phyloP scores from a whole-genome alignment of 2,113 vertebrate genomes.

The Cyanistes caeruleus region DNA sequence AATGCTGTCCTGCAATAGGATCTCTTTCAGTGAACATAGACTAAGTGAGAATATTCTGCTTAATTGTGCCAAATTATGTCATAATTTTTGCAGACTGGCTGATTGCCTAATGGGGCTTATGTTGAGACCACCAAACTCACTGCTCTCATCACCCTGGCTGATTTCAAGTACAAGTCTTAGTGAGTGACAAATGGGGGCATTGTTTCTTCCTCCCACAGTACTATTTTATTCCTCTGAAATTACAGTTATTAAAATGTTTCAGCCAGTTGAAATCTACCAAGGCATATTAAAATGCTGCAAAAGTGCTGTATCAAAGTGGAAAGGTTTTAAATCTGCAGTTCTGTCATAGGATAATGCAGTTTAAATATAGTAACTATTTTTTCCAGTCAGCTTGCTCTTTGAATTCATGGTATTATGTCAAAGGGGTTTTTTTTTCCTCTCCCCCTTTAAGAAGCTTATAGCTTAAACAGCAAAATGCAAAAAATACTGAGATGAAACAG shows the following conservation, averaged over 20 bases:
- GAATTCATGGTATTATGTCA: constrained; percentile 75
- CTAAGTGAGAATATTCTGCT: background rate
- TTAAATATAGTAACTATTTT: constrained; percentile 78
- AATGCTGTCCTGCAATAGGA: background rate
- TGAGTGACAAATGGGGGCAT: constrained; percentile 35
- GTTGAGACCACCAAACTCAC: constrained; percentile 32
- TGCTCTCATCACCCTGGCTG: background rate
- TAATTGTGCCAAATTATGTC: constrained; percentile 31
- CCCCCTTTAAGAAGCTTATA: constrained; percentile 46
- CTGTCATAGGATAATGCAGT: constrained; percentile 67
- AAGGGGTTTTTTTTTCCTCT: background rate
- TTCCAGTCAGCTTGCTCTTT: constrained; percentile 66
- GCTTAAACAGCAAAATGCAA: constrained; percentile 33
- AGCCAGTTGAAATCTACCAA: constrained; percentile 44
- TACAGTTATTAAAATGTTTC: constrained; percentile 39
- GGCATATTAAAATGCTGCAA: constrained; percentile 44
- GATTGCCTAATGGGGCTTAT: background rate
- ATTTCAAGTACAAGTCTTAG: background rate
- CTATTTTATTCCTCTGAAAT: constrained; percentile 49
- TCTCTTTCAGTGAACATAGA: background rate
- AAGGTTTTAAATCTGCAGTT: constrained; percentile 67
- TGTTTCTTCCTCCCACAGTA: constrained; percentile 33
- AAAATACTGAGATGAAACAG: background rate
- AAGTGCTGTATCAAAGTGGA: constrained; percentile 62
- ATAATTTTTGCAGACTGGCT: constrained; percentile 46